Percentiles rank a stretch among this genome's conserved stretches.
These are phyloP conservation scores for Syrrhaptes paradoxus DNA, from an alignment of 2,113 vertebrate genomes.

Conservation along the genomic window DNA sequence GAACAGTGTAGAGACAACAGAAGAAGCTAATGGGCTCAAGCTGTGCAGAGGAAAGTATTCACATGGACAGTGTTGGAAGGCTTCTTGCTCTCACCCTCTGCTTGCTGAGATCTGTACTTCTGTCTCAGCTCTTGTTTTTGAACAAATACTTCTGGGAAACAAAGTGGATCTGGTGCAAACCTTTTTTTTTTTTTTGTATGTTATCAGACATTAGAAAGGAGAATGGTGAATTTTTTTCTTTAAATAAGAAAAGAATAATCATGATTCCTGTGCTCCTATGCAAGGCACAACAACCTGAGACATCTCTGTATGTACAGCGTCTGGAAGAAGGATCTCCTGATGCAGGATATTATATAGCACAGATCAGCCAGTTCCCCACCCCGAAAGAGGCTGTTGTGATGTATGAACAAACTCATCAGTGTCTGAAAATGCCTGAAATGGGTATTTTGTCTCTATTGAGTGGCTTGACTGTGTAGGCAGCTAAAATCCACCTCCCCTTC, in stretches of 20 bases:
- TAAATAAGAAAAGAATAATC: background rate
- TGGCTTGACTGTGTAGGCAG: background rate
- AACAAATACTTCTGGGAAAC: background rate
- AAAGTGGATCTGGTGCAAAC: background rate
- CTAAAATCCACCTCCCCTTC: background rate
- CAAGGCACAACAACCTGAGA: background rate
- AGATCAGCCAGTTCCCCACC: background rate
- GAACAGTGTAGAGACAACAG: background rate
- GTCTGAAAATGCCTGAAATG: background rate
- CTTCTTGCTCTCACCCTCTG: background rate
- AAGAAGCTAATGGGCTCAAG: constrained; percentile 19
- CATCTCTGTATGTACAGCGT: background rate
- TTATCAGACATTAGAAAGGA: background rate
- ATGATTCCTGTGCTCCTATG: background rate
- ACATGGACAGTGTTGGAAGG: background rate
- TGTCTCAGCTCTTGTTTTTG: background rate
- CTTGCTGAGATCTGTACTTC: background rate
- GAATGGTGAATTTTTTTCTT: background rate
- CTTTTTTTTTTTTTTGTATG: background rate
- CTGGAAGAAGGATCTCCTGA: background rate
- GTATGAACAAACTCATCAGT: background rate
- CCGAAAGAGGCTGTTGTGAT: background rate
- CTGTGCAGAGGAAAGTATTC: constrained; percentile 12
- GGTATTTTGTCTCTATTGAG: background rate
- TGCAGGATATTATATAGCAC: background rate